Base-by-base conservation (phyloP, 2,113 vertebrate genomes). In the Pampusana beccarii region DNA sequence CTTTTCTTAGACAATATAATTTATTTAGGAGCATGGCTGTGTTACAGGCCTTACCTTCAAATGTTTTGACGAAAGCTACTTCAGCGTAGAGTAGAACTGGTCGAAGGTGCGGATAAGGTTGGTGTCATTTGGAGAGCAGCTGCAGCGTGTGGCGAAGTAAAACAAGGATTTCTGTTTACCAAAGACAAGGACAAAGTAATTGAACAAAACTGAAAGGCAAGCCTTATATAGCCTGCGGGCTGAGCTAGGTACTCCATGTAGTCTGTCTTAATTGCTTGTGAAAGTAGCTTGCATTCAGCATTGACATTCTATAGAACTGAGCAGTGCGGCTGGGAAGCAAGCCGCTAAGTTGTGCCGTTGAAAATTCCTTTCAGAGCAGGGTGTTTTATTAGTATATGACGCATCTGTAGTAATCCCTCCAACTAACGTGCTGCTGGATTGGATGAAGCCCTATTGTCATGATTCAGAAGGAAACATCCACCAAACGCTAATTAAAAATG, bases 241-340 rank as follows among this genome's bases (percentile, higher is more conserved):
- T 93, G 73, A 95, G 89, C 48, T 81, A 89, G 91, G 94, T 96
- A 61, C 69, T 86, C 87, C 86, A 20, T 71, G 86, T 67, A 88
- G 86, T 71, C 67, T 80, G 42, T 74, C 53, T 89, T 95, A 93
- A 97, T 93, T 91, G 89, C 86, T 72, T 72, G 69, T 92, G 83
- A 81, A 95, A 95, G 91, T 86, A 64, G 57, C 91, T 94, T 74
- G 88, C 4, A 26, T 80, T 92, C 72, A 56, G 57, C 65, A 14
- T 6, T 92, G 91, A 51, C 44, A 21, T 42, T 80, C 21, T 66
- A 13, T 40, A 51, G 92, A 93, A 74, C 28, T 74, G 46, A 19
- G 56, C 26, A 16, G 31, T 66, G 82, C 85, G 83, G 86, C 84
- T 81, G 77, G 54, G 73, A 48, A 86, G 72, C 53, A 48, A 80